phyloP scores from a whole-genome alignment of 2,113 vertebrate species.

The Lamprologus lemairii region DNA sequence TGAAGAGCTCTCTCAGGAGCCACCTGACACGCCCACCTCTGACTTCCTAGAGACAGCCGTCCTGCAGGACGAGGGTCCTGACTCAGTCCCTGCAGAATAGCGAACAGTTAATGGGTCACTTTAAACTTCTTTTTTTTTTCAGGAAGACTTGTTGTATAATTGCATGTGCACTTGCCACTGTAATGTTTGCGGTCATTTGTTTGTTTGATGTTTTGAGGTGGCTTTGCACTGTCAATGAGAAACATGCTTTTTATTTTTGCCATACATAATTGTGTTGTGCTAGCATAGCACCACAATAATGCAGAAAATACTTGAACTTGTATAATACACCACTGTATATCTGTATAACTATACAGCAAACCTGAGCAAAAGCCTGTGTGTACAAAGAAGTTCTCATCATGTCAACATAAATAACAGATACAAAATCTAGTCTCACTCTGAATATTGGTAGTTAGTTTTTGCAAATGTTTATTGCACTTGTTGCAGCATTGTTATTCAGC shows the following conservation, averaged over 20 bases:
- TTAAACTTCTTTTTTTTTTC: not conserved
- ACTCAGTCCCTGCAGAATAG: constrained; percentile 64
- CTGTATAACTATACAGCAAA: not conserved
- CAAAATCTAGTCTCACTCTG: not conserved
- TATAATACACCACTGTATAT: not conserved
- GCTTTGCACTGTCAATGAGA: not conserved
- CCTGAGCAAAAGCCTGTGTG: not conserved
- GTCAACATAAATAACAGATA: not conserved
- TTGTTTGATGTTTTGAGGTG: not conserved
- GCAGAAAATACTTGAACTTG: constrained; percentile 39
- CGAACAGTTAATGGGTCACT: not conserved
- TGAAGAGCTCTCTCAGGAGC: constrained; percentile 84
- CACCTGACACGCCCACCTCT: constrained; percentile 68
- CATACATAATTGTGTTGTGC: not conserved
- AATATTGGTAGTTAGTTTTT: not conserved
- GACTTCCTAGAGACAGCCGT: constrained; percentile 69
- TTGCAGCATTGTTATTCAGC: not conserved
- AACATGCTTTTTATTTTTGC: not conserved
- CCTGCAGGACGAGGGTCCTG: constrained; percentile 69
- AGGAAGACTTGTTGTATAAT: not conserved
- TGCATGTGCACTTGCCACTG: not conserved
- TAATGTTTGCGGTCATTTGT: not conserved
- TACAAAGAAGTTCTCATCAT: not conserved
- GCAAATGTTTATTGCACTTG: not conserved
- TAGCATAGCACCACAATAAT: not conserved